These are phyloP conservation scores for Callionymus lyra DNA, from an alignment of 2,113 vertebrate species.

Conservation along the genomic window DNA sequence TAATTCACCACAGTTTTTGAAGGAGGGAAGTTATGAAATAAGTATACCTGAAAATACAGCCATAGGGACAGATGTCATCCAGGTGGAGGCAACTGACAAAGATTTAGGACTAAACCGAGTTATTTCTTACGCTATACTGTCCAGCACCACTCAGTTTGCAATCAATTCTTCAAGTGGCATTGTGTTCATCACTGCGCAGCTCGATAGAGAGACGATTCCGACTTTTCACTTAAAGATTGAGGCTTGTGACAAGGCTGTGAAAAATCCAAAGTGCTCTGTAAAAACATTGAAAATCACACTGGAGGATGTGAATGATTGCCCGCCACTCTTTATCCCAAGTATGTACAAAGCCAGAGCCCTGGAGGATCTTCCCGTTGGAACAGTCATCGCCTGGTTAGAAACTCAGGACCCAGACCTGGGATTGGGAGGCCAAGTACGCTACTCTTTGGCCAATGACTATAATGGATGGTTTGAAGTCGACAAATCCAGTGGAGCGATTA, in stretches of 20 bases:
- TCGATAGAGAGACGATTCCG: constrained; percentile 80
- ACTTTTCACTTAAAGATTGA: constrained; percentile 86
- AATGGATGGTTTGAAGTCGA: constrained; percentile 90
- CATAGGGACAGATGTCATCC: constrained; percentile 85
- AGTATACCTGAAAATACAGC: constrained; percentile 86
- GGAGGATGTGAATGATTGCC: constrained; percentile 92
- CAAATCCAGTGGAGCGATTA: constrained; percentile 81
- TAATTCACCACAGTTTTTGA: constrained; percentile 83
- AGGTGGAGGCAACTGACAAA: constrained; percentile 90
- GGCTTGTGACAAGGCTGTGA: constrained; percentile 82
- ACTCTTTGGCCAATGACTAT: constrained; percentile 84
- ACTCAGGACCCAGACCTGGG: constrained; percentile 89
- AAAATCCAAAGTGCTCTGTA: constrained; percentile 73
- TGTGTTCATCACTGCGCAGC: constrained; percentile 81
- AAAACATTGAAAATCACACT: constrained; percentile 78
- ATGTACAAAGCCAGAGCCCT: constrained; percentile 82
- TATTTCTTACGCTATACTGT: constrained; percentile 81
- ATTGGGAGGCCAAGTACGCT: constrained; percentile 86
- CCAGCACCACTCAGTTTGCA: constrained; percentile 81
- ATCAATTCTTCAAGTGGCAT: constrained; percentile 86
- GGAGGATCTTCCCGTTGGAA: constrained; percentile 88
- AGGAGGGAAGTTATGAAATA: constrained; percentile 74
- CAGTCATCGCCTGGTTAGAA: constrained; percentile 91
- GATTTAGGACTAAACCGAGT: constrained; percentile 83
- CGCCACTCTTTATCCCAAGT: constrained; percentile 84